Percentiles rank a stretch among this genome's conserved stretches.
phyloP scores from a whole-genome alignment of 2,797 vertebrate species.

The Halcyon chelicuti region DNA sequence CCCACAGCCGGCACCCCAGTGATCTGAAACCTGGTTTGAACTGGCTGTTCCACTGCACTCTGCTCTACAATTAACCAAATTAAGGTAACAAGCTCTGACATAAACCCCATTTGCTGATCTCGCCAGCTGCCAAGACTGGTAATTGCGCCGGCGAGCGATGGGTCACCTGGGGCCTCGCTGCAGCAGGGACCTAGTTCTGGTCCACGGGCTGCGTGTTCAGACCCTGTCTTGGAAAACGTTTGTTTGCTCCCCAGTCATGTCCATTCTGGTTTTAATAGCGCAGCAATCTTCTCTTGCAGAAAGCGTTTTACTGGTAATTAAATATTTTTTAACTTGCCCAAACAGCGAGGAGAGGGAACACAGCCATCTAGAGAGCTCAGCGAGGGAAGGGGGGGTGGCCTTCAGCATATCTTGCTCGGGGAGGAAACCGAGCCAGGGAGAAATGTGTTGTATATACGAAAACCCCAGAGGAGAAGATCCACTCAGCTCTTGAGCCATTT shows the following conservation, averaged over 20 bases:
- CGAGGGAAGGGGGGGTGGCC: neutral
- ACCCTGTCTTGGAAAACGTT: neutral
- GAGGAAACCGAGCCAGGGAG: neutral
- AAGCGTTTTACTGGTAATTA: constrained; percentile 1
- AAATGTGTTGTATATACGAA: neutral
- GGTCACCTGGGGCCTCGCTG: constrained; percentile 13
- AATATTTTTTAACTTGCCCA: neutral
- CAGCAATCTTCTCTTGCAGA: neutral
- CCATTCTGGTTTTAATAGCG: neutral
- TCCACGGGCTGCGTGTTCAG: neutral
- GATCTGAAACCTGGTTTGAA: constrained; percentile 19
- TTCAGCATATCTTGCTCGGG: accelerated
- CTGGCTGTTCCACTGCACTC: neutral
- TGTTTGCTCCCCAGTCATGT: neutral
- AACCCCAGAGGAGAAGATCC: neutral
- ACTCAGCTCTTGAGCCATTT: neutral
- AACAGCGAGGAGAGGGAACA: neutral
- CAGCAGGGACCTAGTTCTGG: neutral
- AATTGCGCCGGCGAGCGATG: neutral
- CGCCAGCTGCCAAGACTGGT: constrained; percentile 27
- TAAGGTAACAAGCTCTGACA: constrained; percentile 64
- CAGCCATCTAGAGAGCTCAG: neutral
- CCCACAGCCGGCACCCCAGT: neutral
- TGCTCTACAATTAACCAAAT: constrained; percentile 71
- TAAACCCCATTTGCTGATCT: constrained; percentile 20